Conservation (phyloP, 2,888 invertebrate species). For the Drosophila greeni region DNA sequence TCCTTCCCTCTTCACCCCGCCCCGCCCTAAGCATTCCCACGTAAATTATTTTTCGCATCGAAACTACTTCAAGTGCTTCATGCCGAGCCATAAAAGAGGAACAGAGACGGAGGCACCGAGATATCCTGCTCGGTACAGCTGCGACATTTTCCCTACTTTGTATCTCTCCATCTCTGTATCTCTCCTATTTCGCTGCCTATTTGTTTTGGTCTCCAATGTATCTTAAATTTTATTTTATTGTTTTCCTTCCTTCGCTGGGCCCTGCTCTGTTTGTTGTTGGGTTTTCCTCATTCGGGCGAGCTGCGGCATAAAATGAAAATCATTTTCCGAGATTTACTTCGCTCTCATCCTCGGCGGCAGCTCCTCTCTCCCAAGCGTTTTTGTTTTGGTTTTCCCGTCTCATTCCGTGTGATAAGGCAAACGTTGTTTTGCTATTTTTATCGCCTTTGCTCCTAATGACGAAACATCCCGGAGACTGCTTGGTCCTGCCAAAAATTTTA, state of each 20-base stretch:
- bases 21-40: conserved; percentile 33
- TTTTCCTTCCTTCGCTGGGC: conserved; percentile 51
- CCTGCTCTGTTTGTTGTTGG: conserved; percentile 19
- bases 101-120: conserved; percentile 20
- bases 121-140: conserved; percentile 51
- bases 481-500: conserved; percentile 41
- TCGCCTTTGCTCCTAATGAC: conserved; percentile 59
- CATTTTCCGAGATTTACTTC: conserved; percentile 52
- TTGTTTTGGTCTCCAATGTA: conserved; percentile 73
- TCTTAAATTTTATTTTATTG: conserved; percentile 75
- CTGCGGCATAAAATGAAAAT: conserved; percentile 58
- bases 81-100: conserved; percentile 39
- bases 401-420: conserved; percentile 31
- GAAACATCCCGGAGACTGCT: conserved; percentile 53
- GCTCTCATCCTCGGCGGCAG: conserved; percentile 4
- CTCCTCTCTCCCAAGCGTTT: conserved; percentile 2
- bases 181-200: conserved; percentile 67
- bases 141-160: conserved; percentile 56
- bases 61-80: conserved; percentile 67
- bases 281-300: conserved; percentile 29
- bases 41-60: conserved; percentile 45
- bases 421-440: conserved; percentile 56
- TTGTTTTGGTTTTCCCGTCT: conserved; percentile 32
- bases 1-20: conserved; percentile 9
- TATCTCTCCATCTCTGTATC: conserved; percentile 61